phyloP scores from a whole-genome alignment of 2,113 vertebrate genomes.

The Polypterus senegalus region DNA sequence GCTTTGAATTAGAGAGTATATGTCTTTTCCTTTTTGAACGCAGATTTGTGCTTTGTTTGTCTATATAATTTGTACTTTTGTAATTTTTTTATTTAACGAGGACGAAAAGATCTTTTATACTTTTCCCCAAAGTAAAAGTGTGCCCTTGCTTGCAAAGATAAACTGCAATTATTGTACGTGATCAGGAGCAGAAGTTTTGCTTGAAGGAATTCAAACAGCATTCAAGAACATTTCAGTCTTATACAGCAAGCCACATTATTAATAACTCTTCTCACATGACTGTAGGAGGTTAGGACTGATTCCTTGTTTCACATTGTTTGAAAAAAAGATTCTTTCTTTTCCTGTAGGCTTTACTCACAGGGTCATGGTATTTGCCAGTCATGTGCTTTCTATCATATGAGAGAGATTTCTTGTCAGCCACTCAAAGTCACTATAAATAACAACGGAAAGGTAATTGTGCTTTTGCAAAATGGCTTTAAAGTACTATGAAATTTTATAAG shows the following conservation, averaged over 20 bases:
- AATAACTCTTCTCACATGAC: slow-evolving; percentile 37
- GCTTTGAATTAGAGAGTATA: too few relatives aligned
- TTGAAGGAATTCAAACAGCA: neutral
- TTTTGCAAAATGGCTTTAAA: neutral
- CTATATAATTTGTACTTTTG: neutral
- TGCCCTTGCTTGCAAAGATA: neutral
- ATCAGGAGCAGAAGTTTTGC: too few relatives aligned
- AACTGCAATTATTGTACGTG: too few relatives aligned
- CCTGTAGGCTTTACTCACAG: slow-evolving; percentile 24
- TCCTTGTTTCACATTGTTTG: slow-evolving; percentile 25
- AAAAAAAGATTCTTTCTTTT: slow-evolving; percentile 12
- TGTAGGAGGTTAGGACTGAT: slow-evolving; percentile 27
- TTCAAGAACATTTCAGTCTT: slow-evolving; percentile 9
- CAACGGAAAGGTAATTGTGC: neutral
- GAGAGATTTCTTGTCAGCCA: slow-evolving; percentile 53
- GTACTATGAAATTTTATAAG: too few relatives aligned
- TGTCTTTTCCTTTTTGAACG: too few relatives aligned
- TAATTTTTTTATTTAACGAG: neutral
- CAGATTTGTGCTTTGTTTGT: neutral
- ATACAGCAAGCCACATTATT: slow-evolving; percentile 35
- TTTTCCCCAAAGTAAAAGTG: neutral
- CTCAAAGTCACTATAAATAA: slow-evolving; percentile 16
- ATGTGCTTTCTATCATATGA: slow-evolving; percentile 76
- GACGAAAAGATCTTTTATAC: too few relatives aligned
- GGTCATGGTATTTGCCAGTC: slow-evolving; percentile 44